phyloP scores from a whole-genome alignment of 2,888 invertebrate species.

The Pseudococcus jackbeardsleyi region DNA sequence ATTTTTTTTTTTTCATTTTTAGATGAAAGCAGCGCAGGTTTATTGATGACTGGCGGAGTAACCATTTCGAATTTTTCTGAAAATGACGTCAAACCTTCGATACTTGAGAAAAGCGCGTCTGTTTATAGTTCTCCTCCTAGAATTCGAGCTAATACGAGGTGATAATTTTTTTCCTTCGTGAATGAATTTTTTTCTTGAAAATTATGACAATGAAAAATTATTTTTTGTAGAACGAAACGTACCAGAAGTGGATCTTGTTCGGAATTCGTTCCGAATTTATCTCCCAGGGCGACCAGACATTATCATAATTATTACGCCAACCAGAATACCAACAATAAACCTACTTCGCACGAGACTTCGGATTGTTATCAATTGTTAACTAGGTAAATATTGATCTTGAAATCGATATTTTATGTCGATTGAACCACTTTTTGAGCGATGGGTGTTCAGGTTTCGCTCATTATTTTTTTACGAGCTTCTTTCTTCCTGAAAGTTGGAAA shows the following conservation, averaged over 20 bases:
- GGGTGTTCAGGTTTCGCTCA: too few species aligned
- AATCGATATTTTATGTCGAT: too few species aligned
- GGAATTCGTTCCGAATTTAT: slow-evolving; percentile 66
- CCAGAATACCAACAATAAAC: slow-evolving; percentile 67
- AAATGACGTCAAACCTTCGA: slow-evolving; percentile 52
- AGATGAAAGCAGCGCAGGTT: slow-evolving; percentile 72
- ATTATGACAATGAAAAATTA: too few species aligned
- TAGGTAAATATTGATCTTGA: slow-evolving; percentile 66
- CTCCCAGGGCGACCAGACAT: slow-evolving; percentile 53
- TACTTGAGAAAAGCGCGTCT: slow-evolving; percentile 49
- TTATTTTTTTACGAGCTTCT: too few species aligned
- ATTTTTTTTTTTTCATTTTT: slow-evolving; percentile 61
- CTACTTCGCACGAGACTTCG: slow-evolving; percentile 66
- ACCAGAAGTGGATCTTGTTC: slow-evolving; percentile 68
- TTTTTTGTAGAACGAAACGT: slow-evolving; percentile 59
- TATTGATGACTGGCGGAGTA: slow-evolving; percentile 73
- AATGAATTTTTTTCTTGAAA: too few species aligned
- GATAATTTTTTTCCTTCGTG: background rate
- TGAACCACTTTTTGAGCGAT: background rate
- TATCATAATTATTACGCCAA: slow-evolving; percentile 58
- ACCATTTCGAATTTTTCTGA: slow-evolving; percentile 53
- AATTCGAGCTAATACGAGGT: slow-evolving; percentile 56
- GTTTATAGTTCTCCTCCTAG: slow-evolving; percentile 60
- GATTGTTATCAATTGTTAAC: slow-evolving; percentile 68
- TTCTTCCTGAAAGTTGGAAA: too few species aligned